Percentiles rank a stretch among this genome's conserved stretches.
These are phyloP conservation scores for Rhinoptilus africanus DNA, from an alignment of 2,113 vertebrate species.

Conservation along the genomic window DNA sequence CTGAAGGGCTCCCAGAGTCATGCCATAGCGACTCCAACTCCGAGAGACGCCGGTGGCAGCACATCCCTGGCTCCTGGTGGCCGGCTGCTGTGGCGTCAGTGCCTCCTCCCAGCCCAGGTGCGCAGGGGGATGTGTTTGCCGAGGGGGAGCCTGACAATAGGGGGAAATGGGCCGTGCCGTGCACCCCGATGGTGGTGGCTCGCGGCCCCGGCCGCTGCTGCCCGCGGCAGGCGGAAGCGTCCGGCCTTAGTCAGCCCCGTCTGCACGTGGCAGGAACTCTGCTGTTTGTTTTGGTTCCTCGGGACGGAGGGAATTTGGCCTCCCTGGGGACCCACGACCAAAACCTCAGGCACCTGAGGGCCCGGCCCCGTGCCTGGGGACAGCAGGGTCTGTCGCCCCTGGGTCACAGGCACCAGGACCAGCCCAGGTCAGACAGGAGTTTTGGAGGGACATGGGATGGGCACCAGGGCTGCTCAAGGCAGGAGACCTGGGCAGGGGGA, in stretches of 20 bases:
- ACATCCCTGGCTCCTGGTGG: not conserved
- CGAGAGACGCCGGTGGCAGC: rapidly evolving
- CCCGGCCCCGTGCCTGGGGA: not conserved
- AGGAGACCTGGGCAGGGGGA: rapidly evolving
- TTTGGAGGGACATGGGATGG: rapidly evolving
- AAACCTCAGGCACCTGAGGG: not conserved
- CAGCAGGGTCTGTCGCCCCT: not conserved
- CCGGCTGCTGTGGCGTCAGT: not conserved
- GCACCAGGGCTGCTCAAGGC: not conserved
- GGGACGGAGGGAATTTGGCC: not conserved
- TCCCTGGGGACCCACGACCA: not conserved
- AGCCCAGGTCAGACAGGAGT: rapidly evolving
- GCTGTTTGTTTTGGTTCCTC: conserved; percentile 56
- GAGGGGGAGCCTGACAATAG: conserved; percentile 70
- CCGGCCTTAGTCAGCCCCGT: conserved; percentile 72
- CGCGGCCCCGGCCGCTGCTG: not conserved
- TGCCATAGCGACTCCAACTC: rapidly evolving
- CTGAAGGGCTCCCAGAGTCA: not conserved
- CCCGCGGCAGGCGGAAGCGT: conserved; percentile 49
- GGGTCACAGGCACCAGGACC: rapidly evolving
- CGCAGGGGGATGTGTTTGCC: conserved; percentile 24
- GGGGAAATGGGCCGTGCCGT: conserved; percentile 66
- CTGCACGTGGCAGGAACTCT: conserved; percentile 64
- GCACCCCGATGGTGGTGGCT: conserved; percentile 7
- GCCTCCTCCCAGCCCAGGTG: conserved; percentile 65